Percentiles rank a stretch among this genome's conserved stretches.
Conservation (phyloP, 2,113 vertebrate species). For the Lampris megalopsis region DNA sequence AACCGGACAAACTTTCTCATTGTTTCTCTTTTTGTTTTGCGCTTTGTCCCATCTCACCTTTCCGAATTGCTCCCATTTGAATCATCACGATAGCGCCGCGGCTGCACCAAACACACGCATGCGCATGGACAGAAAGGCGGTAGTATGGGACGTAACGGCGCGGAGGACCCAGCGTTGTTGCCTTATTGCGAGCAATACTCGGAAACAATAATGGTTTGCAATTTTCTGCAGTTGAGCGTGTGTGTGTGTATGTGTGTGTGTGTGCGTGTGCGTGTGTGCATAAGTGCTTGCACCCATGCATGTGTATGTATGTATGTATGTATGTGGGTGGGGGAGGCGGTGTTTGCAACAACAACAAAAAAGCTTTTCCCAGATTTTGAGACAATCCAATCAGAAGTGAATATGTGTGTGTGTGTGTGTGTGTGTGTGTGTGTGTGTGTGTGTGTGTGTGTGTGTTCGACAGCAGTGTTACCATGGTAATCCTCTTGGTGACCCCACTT, state of each 20-base stretch:
- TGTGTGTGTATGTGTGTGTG: neutral
- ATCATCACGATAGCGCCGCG: conserved; percentile 37
- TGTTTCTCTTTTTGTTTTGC: conserved; percentile 30
- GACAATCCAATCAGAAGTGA: conserved; percentile 1
- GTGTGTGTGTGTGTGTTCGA: conserved; percentile 17
- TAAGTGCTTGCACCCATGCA: too few relatives aligned
- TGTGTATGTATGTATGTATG: neutral
- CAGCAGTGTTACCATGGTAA: conserved; percentile 31
- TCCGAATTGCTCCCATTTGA: conserved; percentile 63
- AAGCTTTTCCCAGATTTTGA: conserved; percentile 19
- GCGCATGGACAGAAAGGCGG: conserved; percentile 21
- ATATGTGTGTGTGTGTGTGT: conserved; percentile 26
- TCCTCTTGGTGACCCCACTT: conserved; percentile 13
- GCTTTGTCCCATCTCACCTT: conserved; percentile 56
- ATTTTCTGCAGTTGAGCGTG: conserved; percentile 52
- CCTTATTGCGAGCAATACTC: conserved; percentile 48
- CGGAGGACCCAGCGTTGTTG: conserved; percentile 50
- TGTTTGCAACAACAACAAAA: conserved; percentile 4
- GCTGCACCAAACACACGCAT: conserved; percentile 45
- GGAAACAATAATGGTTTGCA: conserved; percentile 54
- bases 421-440: conserved; percentile 1
- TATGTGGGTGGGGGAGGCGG: neutral
- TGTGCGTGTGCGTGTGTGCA: neutral
- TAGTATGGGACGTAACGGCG: conserved; percentile 60
- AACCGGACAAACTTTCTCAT: neutral